These are phyloP conservation scores for Lanius collurio DNA, from an alignment of 2,113 vertebrate genomes.

Conservation along the genomic window DNA sequence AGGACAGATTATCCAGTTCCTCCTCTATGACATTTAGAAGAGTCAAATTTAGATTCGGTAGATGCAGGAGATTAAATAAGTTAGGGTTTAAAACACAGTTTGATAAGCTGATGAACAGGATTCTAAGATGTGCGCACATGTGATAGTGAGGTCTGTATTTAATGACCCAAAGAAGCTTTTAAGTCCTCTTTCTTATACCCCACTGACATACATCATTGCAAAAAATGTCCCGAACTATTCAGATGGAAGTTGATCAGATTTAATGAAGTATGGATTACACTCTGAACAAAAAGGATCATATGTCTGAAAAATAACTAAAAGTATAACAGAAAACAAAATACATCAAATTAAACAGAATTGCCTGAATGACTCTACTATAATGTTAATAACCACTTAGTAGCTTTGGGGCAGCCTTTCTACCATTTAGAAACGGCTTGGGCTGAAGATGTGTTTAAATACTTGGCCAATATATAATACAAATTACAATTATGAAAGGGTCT, in stretches of 20 bases:
- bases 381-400: neutral
- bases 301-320: neutral
- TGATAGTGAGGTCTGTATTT: neutral
- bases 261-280: neutral
- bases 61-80: neutral
- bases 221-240: neutral
- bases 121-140: neutral
- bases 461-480: neutral
- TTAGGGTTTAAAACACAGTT: neutral
- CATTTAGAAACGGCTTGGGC: neutral
- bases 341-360: neutral
- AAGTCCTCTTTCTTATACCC: neutral
- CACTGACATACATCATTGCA: neutral
- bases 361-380: neutral
- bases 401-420: neutral
- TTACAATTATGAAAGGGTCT: neutral
- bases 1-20: neutral
- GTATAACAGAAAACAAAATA: neutral
- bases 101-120: neutral
- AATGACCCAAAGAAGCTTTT: neutral
- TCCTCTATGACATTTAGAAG: neutral
- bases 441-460: neutral
- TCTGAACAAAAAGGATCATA: neutral
- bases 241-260: neutral
- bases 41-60: neutral